phyloP scores from a whole-genome alignment of 1,140 invertebrate genomes.

The Planococcus citri region DNA sequence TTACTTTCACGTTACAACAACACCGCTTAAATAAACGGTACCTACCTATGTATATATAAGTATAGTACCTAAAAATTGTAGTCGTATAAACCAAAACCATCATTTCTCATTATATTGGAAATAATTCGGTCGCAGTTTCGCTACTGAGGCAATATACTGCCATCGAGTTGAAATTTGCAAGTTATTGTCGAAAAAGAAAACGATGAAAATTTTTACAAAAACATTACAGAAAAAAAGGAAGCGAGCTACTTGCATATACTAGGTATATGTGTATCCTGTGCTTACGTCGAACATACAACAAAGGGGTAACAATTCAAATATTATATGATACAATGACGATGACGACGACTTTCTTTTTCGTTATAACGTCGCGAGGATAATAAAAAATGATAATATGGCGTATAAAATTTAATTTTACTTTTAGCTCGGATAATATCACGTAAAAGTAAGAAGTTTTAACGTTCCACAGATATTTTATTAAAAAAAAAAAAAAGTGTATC shows the following conservation, averaged over 20 bases:
- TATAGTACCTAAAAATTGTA: no score
- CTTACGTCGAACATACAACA: background rate
- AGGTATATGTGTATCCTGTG: background rate
- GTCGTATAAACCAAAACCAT: background rate
- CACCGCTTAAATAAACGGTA: background rate
- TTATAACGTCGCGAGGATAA: background rate
- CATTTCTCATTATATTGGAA: constrained; percentile 4
- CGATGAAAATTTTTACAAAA: background rate
- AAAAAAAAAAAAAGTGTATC: background rate
- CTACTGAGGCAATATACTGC: background rate
- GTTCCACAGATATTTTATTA: background rate
- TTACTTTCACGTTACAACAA: no score
- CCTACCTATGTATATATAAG: background rate
- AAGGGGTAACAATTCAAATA: background rate
- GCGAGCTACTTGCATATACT: background rate
- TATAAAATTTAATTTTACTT: background rate
- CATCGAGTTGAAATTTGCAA: background rate
- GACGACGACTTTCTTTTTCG: background rate
- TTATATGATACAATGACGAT: background rate
- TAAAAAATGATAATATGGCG: constrained; percentile 4
- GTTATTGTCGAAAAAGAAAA: background rate
- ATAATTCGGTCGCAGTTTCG: background rate
- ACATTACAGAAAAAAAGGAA: constrained; percentile 1
- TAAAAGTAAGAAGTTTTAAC: constrained; percentile 8
- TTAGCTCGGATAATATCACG: background rate